Percentiles rank a stretch among this genome's conserved stretches.
Evolutionary conservation across 2,888 invertebrate genomes (phyloP).

Genomic region (Pseudococcus jackbeardsleyi): DNA sequence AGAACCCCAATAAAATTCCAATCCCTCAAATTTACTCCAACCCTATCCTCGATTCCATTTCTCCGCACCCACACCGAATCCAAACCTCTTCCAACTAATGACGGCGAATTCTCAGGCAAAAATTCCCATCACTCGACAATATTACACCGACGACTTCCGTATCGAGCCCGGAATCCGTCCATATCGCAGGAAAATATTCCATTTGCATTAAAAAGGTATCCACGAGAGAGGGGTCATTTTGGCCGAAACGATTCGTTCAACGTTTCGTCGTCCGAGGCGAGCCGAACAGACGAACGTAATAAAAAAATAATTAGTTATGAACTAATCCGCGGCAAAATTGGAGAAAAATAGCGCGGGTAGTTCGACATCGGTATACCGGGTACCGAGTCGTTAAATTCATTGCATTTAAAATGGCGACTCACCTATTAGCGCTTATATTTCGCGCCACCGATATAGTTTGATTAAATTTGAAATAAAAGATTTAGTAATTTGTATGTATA

Average conservation of each 20-base stretch:
- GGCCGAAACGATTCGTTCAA: background rate
- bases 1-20: too few relatives aligned
- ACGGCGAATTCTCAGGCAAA: too few relatives aligned
- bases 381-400: background rate
- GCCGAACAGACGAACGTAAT: background rate
- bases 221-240: too few relatives aligned
- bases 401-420: background rate
- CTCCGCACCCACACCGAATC: too few relatives aligned
- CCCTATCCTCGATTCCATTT: too few relatives aligned
- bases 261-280: background rate
- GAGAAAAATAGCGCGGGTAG: background rate
- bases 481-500: background rate
- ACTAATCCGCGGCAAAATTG: background rate
- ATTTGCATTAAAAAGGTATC: too few relatives aligned
- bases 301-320: conserved; percentile 22
- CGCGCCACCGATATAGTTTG: background rate
- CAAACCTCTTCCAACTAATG: too few relatives aligned
- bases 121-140: too few relatives aligned
- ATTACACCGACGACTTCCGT: too few relatives aligned
- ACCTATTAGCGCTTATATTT: conserved; percentile 2
- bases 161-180: too few relatives aligned
- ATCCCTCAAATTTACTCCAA: too few relatives aligned
- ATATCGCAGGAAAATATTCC: too few relatives aligned
- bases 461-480: conserved; percentile 18
- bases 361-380: background rate